phyloP scores from a whole-genome alignment of 2,888 invertebrate genomes.

The Aphidoletes aphidimyza region DNA sequence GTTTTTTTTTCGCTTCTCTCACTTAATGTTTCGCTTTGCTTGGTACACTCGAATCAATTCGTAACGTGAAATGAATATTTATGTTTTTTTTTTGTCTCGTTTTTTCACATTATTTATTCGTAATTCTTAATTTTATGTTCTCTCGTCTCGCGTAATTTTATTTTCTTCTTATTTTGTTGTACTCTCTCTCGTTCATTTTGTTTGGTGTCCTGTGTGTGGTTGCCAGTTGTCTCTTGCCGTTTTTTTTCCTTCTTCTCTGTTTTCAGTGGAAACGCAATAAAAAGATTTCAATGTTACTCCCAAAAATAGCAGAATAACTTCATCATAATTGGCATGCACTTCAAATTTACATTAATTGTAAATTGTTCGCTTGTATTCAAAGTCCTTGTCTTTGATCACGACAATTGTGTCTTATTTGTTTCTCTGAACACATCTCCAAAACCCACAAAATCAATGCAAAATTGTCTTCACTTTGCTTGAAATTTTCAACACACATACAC shows the following conservation, averaged over 20 bases:
- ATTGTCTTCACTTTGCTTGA: too few species aligned
- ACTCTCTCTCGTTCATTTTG: too few species aligned
- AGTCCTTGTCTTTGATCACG: too few species aligned
- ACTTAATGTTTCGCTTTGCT: not conserved
- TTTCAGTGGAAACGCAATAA: not conserved
- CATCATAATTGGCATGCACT: not conserved
- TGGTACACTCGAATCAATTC: constrained; percentile 19
- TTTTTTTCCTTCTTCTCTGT: not conserved
- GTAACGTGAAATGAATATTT: constrained; percentile 50
- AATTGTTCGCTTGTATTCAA: too few species aligned
- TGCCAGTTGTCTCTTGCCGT: too few species aligned
- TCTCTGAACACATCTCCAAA: too few species aligned
- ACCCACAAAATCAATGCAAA: too few species aligned
- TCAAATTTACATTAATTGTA: not conserved
- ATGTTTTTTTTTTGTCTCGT: not conserved
- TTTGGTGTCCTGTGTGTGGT: not conserved
- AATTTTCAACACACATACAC: too few species aligned
- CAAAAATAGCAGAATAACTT: constrained; percentile 5
- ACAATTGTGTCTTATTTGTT: too few species aligned
- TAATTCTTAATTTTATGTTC: not conserved
- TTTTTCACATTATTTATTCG: not conserved
- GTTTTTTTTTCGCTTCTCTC: not conserved
- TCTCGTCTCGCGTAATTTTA: not conserved
- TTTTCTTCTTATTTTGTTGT: too few species aligned
- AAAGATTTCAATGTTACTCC: constrained; percentile 11